phyloP scores from a whole-genome alignment of 2,888 invertebrate species.

The Aphidius colemani region DNA sequence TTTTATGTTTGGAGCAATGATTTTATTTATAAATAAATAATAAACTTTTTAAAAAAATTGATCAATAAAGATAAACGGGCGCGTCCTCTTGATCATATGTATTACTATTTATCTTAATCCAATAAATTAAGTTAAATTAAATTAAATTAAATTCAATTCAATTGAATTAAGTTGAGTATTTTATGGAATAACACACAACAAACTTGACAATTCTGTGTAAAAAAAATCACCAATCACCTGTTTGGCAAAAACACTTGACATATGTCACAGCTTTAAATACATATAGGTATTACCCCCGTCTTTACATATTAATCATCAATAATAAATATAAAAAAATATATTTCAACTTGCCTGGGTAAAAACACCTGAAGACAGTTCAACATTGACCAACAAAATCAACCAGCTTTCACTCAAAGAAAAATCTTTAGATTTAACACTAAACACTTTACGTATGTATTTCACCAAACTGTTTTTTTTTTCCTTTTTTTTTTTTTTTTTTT shows the following conservation, averaged over 20 bases:
- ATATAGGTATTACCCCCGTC: too few relatives aligned
- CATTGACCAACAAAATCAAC: not conserved
- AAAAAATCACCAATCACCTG: not conserved
- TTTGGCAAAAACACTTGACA: too few relatives aligned
- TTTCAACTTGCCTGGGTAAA: too few relatives aligned
- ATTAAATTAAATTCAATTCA: not conserved
- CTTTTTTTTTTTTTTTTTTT: too few relatives aligned
- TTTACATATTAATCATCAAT: too few relatives aligned
- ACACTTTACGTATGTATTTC: too few relatives aligned
- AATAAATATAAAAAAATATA: too few relatives aligned
- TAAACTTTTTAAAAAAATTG: not conserved
- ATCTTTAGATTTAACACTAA: conserved; percentile 7
- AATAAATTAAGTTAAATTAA: not conserved
- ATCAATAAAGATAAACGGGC: conserved; percentile 11
- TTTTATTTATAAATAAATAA: not conserved
- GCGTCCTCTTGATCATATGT: conserved; percentile 15
- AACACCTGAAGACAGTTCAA: too few relatives aligned
- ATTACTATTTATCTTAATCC: too few relatives aligned
- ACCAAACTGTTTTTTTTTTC: too few relatives aligned
- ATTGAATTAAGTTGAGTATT: not conserved
- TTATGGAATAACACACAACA: not conserved
- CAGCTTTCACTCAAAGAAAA: conserved; percentile 20
- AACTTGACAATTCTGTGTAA: not conserved
- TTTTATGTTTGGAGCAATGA: too few relatives aligned
- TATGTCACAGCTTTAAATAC: too few relatives aligned